phyloP scores from a whole-genome alignment of 1,140 invertebrate genomes.

The Akabosia matsudoensis region DNA sequence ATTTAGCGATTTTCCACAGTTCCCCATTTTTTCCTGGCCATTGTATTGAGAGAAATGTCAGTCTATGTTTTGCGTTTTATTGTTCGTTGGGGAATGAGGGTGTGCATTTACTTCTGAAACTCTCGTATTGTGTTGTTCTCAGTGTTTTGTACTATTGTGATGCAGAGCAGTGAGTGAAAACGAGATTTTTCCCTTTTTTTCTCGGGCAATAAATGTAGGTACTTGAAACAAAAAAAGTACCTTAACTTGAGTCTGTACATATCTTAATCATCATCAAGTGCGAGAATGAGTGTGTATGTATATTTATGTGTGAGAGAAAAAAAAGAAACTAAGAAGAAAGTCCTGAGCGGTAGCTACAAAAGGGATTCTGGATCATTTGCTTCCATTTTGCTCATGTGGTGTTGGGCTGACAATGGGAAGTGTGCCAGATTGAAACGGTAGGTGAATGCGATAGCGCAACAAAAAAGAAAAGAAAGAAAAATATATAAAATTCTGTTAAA shows the following conservation, averaged over 20 bases:
- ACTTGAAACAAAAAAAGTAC: no score
- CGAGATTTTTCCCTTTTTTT: no score
- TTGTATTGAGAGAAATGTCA: no score
- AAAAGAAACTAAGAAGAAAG: not conserved
- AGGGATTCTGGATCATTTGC: slow-evolving; percentile 8
- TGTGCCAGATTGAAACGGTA: not conserved
- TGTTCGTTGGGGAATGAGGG: no score
- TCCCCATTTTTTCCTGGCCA: no score
- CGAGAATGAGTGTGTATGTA: not conserved
- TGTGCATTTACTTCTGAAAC: no score
- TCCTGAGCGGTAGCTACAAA: not conserved
- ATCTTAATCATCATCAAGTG: not conserved
- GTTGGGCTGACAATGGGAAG: slow-evolving; percentile 13
- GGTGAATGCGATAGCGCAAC: not conserved
- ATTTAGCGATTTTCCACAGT: not conserved
- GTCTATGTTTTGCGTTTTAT: no score
- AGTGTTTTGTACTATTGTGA: no score
- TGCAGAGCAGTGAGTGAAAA: no score
- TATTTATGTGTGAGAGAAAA: not conserved
- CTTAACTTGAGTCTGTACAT: no score
- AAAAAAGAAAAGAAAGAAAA: not conserved
- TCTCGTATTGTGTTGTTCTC: no score
- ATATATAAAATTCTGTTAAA: not conserved
- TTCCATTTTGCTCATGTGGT: slow-evolving; percentile 8
- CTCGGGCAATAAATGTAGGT: no score